A percentile compares a stretch with the other conserved stretches of the same genome.
phyloP scores from a whole-genome alignment of 1,140 invertebrate species.

The Ylistrum balloti region DNA sequence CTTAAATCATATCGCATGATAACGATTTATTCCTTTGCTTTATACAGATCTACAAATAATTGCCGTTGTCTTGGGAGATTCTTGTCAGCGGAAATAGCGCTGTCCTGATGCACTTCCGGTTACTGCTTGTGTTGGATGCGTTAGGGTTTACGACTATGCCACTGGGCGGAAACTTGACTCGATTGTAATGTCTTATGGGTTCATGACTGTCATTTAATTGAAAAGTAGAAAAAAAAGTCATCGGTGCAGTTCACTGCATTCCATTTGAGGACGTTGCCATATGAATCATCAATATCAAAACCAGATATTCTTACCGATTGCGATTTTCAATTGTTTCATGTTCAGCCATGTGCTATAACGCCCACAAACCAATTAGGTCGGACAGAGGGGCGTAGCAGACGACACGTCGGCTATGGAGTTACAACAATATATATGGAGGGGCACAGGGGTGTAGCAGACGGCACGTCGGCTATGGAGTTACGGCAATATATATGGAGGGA shows the following conservation, averaged over 20 bases:
- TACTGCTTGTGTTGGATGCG: not conserved
- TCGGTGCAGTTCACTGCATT: no score
- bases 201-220: not conserved
- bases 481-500: no score
- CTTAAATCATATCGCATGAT: not conserved
- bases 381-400: no score
- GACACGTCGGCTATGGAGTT: no score
- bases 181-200: not conserved
- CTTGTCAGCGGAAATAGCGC: not conserved
- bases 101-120: slow-evolving; percentile 8
- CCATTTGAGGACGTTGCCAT: not conserved
- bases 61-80: not conserved
- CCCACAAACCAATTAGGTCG: no score
- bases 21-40: not conserved
- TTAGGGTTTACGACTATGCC: not conserved
- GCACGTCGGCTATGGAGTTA: no score
- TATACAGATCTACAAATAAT: not conserved
- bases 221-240: not conserved
- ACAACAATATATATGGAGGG: no score
- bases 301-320: not conserved
- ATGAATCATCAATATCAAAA: not conserved
- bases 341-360: no score
- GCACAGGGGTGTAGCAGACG: no score
- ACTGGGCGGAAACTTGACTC: not conserved
- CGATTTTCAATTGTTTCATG: no score